phyloP scores from a whole-genome alignment of 2,797 vertebrate genomes.

The Threskiornis aethiopicus region DNA sequence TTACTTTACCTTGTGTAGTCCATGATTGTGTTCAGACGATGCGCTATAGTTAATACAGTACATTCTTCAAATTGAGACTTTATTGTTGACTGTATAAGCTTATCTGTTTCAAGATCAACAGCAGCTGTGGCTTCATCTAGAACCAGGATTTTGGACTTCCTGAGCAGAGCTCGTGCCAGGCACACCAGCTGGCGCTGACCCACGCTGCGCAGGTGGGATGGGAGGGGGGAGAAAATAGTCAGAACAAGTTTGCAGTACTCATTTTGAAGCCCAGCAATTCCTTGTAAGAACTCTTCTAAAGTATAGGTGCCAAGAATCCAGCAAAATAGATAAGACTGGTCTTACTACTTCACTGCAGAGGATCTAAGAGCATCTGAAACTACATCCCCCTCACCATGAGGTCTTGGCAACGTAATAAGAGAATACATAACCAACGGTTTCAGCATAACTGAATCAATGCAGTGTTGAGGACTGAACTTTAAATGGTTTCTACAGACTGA shows the following conservation, averaged over 20 bases:
- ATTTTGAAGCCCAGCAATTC: neutral
- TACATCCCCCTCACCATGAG: neutral
- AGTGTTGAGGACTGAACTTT: neutral
- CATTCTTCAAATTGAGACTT: constrained; percentile 89
- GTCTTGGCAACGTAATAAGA: neutral
- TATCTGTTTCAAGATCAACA: constrained; percentile 93
- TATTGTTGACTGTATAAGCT: constrained; percentile 94
- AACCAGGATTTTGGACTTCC: constrained; percentile 93
- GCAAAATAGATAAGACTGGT: neutral
- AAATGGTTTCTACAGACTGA: neutral
- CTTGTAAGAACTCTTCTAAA: neutral
- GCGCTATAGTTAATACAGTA: constrained; percentile 94
- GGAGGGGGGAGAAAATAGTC: neutral
- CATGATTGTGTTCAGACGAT: constrained; percentile 95
- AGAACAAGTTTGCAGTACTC: neutral
- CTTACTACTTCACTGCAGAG: neutral
- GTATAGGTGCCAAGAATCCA: neutral
- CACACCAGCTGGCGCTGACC: constrained; percentile 95
- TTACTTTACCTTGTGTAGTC: constrained; percentile 87
- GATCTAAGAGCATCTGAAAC: neutral
- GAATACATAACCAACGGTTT: neutral
- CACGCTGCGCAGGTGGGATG: constrained; percentile 71
- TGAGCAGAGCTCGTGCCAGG: constrained; percentile 90
- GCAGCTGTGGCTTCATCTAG: constrained; percentile 96
- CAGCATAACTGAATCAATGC: neutral